Conservation (phyloP, 2,113 vertebrate genomes). For the Oncorhynchus nerka region DNA sequence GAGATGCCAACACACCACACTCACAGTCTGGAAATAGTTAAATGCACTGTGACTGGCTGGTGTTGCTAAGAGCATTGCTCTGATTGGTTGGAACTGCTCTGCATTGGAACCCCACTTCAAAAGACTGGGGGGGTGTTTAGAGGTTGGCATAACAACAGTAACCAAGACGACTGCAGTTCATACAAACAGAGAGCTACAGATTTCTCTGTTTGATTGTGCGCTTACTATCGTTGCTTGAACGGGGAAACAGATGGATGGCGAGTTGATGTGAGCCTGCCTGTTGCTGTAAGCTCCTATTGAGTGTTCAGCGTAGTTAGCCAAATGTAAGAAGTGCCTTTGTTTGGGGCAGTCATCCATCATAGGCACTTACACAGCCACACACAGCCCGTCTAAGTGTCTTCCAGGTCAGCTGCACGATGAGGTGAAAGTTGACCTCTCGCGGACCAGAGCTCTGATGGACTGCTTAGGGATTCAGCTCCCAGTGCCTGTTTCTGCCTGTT, state of each 20-base stretch:
- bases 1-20: constrained; percentile 36
- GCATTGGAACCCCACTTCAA: constrained; percentile 64
- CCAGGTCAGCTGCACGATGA: constrained; percentile 18
- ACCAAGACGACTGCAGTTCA: constrained; percentile 67
- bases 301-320: constrained; percentile 10
- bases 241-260: constrained; percentile 38
- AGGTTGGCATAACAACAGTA: constrained; percentile 72
- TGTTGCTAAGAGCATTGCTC: constrained; percentile 44
- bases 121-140: constrained; percentile 19
- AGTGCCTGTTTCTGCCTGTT: no score
- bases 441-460: constrained; percentile 31
- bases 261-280: constrained; percentile 11
- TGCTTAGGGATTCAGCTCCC: constrained; percentile 41
- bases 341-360: constrained; percentile 8
- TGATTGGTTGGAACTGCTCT: constrained; percentile 55
- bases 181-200: constrained; percentile 62
- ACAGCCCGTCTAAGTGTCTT: neutral
- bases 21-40: constrained; percentile 43
- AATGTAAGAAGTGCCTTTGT: constrained; percentile 23
- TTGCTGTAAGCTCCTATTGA: constrained; percentile 20
- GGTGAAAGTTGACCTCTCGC: constrained; percentile 1
- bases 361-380: neutral
- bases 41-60: constrained; percentile 44
- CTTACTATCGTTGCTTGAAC: constrained; percentile 29
- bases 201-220: constrained; percentile 44